Conservation (phyloP, 2,888 invertebrate genomes). For the Nipponacmea schrenckii region DNA sequence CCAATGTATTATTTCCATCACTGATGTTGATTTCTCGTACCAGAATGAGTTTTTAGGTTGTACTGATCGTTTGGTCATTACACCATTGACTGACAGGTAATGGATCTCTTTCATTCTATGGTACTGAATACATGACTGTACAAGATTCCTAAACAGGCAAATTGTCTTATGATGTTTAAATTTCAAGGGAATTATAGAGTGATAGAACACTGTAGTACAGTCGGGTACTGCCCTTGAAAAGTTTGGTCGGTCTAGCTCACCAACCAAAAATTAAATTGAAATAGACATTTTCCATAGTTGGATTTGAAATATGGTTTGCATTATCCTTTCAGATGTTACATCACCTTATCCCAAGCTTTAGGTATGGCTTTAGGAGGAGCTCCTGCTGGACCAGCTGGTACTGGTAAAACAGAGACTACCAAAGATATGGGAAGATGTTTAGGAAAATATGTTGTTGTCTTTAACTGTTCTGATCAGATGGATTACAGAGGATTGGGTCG, state of each 20-base stretch:
- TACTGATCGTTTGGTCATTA: constrained; percentile 94
- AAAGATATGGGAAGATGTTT: constrained; percentile 98
- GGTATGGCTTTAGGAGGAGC: constrained; percentile 94
- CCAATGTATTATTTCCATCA: constrained; percentile 90
- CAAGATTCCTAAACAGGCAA: neutral
- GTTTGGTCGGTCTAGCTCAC: too few species aligned
- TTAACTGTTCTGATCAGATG: constrained; percentile 99
- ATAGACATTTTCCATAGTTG: neutral
- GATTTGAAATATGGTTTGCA: too few species aligned
- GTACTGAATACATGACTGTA: neutral
- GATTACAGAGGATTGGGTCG: constrained; percentile 95
- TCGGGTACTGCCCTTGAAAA: too few species aligned
- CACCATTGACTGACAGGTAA: constrained; percentile 93
- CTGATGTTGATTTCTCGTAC: constrained; percentile 93
- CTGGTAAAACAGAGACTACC: constrained; percentile 96
- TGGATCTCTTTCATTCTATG: too few species aligned
- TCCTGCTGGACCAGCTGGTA: constrained; percentile 97
- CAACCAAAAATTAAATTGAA: too few species aligned
- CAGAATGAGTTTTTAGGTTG: constrained; percentile 97
- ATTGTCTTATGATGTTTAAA: too few species aligned
- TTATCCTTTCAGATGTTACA: constrained; percentile 82
- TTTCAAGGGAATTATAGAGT: too few species aligned
- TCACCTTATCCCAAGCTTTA: constrained; percentile 93
- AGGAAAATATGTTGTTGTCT: constrained; percentile 92
- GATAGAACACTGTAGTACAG: too few species aligned